Base-by-base conservation (phyloP, 1,140 invertebrate species). In the Druon quercuslanigerum region DNA sequence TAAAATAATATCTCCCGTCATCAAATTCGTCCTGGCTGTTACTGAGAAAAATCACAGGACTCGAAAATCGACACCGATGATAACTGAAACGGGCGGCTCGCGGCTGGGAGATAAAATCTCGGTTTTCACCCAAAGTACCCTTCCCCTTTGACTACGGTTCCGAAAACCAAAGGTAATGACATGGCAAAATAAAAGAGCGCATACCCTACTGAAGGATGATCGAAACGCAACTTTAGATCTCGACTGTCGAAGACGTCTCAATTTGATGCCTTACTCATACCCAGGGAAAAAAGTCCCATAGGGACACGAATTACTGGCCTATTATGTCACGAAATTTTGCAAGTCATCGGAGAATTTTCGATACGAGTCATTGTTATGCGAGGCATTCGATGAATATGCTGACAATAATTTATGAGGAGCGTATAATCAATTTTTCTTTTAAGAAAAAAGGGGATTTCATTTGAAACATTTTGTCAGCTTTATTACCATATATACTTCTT, bases 51-150 rank as follows among this genome's bases (percentile, higher is more conserved):
- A 66, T 25, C 60, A 33, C 25, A 66, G 60, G 60, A 66, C 60
- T 66, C 60, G 60, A 66, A 66, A 66, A 66, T 66, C 33, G 60
- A 66, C 60, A 66, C 60, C 60, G 60, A 66, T 66, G 60, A 66
- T 66, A 40, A 66, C 60, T 66, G 40, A 66, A 66, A 66, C 60
- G 33, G 60, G 40, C 60, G 60, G 60, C 60, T 40, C 60, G 60
- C 60, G 60, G 60, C 60, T 66, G 60, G 60, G 60, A 66, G 60
- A 66, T 66, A 66, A 66, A 66, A 66, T 66, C 60, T 66, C 60
- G 33, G 60, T 66, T 66, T 66, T 66, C 60, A 66, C 60, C 60
- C 60, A 66, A 66, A 66, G 33, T 66, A 16, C 60, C 16, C 60
- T 19, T 25, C 25, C 60, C 60, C 60, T 66, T 66, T 66, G 57